Conservation (phyloP, 2,888 invertebrate species). For the Rapana venosa region DNA sequence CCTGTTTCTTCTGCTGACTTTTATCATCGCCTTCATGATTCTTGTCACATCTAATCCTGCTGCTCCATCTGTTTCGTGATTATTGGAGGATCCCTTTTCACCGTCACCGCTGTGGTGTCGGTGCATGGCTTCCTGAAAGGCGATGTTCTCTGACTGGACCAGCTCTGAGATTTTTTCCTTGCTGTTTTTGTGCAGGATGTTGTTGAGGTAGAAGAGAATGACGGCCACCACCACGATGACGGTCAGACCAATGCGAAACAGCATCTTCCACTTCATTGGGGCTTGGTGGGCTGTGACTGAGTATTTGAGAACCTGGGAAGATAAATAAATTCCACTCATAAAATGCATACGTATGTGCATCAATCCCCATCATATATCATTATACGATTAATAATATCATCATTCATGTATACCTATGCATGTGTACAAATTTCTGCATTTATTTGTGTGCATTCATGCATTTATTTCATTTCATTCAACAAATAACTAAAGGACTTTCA, state of each 20-base stretch:
- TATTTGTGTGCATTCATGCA: no score
- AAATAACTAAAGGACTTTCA: no score
- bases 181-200: conserved; percentile 40
- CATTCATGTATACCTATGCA: no score
- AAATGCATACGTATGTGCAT: no score
- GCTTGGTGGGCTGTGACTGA: background rate
- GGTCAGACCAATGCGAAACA: conserved; percentile 69
- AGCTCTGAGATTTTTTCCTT: background rate
- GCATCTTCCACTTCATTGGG: conserved; percentile 58
- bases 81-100: background rate
- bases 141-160: background rate
- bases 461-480: no score
- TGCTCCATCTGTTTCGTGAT: background rate
- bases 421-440: no score
- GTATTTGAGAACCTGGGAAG: no score
- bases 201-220: conserved; percentile 64
- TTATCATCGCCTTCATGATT: background rate
- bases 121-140: background rate
- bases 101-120: background rate
- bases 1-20: background rate
- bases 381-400: no score
- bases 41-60: background rate
- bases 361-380: no score
- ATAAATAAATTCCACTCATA: no score
- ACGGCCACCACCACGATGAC: conserved; percentile 64